These are phyloP conservation scores for Lophius americanus DNA, from an alignment of 2,797 vertebrate genomes.

Conservation along the genomic window DNA sequence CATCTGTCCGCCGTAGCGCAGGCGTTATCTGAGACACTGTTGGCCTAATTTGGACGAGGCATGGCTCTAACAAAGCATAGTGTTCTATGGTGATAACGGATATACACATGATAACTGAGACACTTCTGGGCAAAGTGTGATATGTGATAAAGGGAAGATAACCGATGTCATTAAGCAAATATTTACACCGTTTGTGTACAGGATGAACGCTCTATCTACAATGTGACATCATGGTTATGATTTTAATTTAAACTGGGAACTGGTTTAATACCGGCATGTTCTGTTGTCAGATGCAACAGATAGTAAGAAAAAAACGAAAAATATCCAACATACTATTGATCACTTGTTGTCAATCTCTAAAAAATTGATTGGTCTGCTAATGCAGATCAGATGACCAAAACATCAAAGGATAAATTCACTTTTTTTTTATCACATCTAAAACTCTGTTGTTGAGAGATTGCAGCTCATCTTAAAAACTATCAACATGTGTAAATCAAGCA, in stretches of 20 bases:
- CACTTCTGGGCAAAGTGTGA: background rate
- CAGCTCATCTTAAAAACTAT: too few relatives aligned
- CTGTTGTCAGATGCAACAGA: background rate
- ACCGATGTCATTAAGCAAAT: background rate
- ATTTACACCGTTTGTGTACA: too few relatives aligned
- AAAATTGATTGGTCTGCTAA: too few relatives aligned
- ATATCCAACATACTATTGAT: background rate
- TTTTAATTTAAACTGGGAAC: too few relatives aligned
- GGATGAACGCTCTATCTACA: too few relatives aligned
- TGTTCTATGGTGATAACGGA: background rate
- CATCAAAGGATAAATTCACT: too few relatives aligned
- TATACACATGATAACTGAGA: slow-evolving; percentile 3
- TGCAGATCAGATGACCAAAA: too few relatives aligned
- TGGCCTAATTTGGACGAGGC: slow-evolving; percentile 42
- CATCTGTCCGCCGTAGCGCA: slow-evolving; percentile 28
- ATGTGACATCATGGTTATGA: too few relatives aligned
- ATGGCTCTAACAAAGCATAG: background rate
- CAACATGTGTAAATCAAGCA: too few relatives aligned
- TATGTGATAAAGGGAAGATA: background rate
- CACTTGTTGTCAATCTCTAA: background rate
- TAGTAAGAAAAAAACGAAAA: background rate
- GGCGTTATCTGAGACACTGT: slow-evolving; percentile 50
- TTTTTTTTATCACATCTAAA: too few relatives aligned
- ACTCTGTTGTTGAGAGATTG: too few relatives aligned
- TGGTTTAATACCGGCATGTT: background rate